Conservation (phyloP, 2,888 invertebrate genomes). For the Pandemis heparana region DNA sequence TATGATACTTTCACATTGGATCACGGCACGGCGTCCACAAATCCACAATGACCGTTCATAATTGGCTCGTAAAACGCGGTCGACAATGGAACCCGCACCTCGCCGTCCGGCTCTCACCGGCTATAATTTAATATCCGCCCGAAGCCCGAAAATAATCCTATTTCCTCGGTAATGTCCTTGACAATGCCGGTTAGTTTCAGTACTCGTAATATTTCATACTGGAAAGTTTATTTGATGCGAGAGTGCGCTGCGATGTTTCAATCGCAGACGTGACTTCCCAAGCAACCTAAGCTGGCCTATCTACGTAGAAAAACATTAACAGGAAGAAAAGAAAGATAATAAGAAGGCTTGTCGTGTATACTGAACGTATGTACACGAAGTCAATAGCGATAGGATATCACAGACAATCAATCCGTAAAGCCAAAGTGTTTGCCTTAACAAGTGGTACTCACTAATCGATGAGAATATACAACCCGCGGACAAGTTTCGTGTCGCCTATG, state of each 20-base stretch:
- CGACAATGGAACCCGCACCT: slow-evolving; percentile 77
- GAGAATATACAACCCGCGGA: slow-evolving; percentile 45
- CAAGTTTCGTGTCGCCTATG: slow-evolving; percentile 48
- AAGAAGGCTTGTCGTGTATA: slow-evolving; percentile 17
- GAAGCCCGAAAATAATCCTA: slow-evolving; percentile 77
- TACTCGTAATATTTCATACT: slow-evolving; percentile 31
- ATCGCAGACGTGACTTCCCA: not conserved
- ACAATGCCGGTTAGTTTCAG: slow-evolving; percentile 51
- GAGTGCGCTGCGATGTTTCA: not conserved
- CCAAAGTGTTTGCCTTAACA: slow-evolving; percentile 45
- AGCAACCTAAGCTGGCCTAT: not conserved
- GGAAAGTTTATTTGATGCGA: not conserved
- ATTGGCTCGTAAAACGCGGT: slow-evolving; percentile 50
- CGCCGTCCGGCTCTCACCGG: slow-evolving; percentile 68
- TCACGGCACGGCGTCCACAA: slow-evolving; percentile 30
- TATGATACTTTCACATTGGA: slow-evolving; percentile 42
- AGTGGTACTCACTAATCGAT: slow-evolving; percentile 49
- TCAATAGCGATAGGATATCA: slow-evolving; percentile 31
- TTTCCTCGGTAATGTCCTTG: slow-evolving; percentile 71
- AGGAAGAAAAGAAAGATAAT: slow-evolving; percentile 31
- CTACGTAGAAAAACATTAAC: not conserved
- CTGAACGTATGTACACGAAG: slow-evolving; percentile 14
- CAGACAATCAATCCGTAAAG: slow-evolving; percentile 35
- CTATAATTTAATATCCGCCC: slow-evolving; percentile 84
- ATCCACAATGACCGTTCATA: slow-evolving; percentile 49